Evolutionary conservation across 2,797 vertebrate species (phyloP), one percentile per base, ranked within the genome.

Genomic region (Lacerta agilis): DNA sequence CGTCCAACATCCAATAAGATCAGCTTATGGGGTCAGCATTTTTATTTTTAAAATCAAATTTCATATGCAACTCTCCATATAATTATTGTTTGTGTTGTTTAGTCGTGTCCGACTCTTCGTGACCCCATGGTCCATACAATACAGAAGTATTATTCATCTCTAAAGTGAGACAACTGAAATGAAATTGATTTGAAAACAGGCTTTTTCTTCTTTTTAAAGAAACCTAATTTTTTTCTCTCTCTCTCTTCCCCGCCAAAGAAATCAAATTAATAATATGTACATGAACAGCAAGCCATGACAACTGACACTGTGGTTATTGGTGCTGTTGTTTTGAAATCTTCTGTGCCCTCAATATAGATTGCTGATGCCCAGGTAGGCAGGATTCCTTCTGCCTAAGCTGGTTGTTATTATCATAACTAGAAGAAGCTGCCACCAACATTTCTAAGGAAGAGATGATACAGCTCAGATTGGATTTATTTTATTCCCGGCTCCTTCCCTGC

Each of bases 261-360:
- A 77, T 69, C 6, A 23, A 17, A 83, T 87, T 41, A 92, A 86
- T 36, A 69, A 72, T 43, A 29, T 25, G 27, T 23, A 86, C 0
- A 0, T 9, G 23, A 3, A 23, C 3, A 75, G 77, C 15, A 83
- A 76, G 27, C 20, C 0, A 0, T 17, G 27, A 8, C 49, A 86
- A 72, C 17, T 86, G 5, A 69, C 23, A 9, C 55, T 0, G 0
- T 1, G 8, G 41, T 38, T 75, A 86, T 69, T 2, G 64, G 27
- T 0, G 1, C 3, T 49, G 18, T 3, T 43, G 36, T 2, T 4
- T 3, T 5, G 81, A 29, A 45, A 73, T 38, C 64, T 66, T 67
- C 3, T 9, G 61, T 45, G 29, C 13, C 36, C 45, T 58, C 73
- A 71, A 5, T 13, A 15, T 27, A 78, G 45, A 15, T 27, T 13